A percentile compares a stretch with the other conserved stretches of the same genome.
Conservation (phyloP, 1,140 invertebrate genomes). For the Listronotus oregonensis region DNA sequence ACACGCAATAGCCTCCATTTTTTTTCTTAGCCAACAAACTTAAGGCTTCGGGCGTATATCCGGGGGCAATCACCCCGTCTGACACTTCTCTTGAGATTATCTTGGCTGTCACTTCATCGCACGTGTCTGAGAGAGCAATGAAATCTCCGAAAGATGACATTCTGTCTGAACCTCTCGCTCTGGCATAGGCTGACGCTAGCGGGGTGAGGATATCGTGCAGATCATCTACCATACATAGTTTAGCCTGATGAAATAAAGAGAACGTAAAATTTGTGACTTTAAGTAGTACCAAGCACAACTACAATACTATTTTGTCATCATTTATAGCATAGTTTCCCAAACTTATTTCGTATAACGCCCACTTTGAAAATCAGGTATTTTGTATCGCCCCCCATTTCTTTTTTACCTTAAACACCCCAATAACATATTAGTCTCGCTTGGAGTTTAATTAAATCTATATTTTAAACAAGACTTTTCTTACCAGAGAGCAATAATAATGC, state of each 20-base stretch:
- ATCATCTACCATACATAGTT: constrained; percentile 94
- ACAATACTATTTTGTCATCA: no score
- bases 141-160: constrained; percentile 99
- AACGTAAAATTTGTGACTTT: no score
- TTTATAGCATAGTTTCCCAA: no score
- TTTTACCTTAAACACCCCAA: no score
- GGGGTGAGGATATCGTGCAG: constrained; percentile 76
- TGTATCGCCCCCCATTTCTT: no score
- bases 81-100: constrained; percentile 85
- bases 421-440: no score
- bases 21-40: constrained; percentile 95
- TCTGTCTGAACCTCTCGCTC: constrained; percentile 94
- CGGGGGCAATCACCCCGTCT: constrained; percentile 96
- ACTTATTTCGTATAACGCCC: no score
- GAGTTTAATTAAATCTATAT: no score
- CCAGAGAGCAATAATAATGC: no score
- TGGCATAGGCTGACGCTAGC: constrained; percentile 91
- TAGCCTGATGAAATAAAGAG: constrained; percentile 65
- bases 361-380: no score
- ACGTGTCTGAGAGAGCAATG: constrained; percentile 89
- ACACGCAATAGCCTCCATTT: constrained; percentile 88
- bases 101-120: constrained; percentile 83
- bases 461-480: no score
- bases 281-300: no score
- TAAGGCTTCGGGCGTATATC: constrained; percentile 82